These are phyloP conservation scores for Scophthalmus maximus DNA, from an alignment of 2,113 vertebrate species.

Conservation along the genomic window DNA sequence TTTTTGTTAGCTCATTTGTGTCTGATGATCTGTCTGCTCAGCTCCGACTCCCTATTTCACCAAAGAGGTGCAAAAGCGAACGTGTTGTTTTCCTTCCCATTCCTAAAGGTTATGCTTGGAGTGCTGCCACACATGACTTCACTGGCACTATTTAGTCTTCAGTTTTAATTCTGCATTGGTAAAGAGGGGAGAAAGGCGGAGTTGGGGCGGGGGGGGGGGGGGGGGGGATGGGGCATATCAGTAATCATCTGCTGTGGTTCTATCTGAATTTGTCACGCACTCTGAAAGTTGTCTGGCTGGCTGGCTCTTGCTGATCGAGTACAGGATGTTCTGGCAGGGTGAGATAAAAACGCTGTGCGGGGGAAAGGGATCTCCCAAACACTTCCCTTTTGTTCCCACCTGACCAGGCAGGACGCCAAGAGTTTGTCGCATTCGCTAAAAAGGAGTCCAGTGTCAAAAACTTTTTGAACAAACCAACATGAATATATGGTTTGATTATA, in stretches of 20 bases:
- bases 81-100: slow-evolving; percentile 22
- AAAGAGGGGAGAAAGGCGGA: not conserved
- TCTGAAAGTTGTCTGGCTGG: slow-evolving; percentile 39
- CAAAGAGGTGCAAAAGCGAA: slow-evolving; percentile 6
- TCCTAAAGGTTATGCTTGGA: slow-evolving; percentile 38
- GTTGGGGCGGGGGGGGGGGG: not conserved
- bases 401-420: slow-evolving; percentile 57
- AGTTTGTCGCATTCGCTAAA: slow-evolving; percentile 37
- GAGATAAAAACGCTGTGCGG: slow-evolving; percentile 67
- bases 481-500: too few species aligned
- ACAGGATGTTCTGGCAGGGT: slow-evolving; percentile 78
- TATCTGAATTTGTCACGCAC: slow-evolving; percentile 72
- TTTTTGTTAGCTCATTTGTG: not conserved
- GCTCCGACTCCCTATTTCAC: not conserved
- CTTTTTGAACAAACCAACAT: not conserved
- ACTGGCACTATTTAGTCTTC: slow-evolving; percentile 36
- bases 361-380: slow-evolving; percentile 66
- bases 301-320: slow-evolving; percentile 65
- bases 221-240: slow-evolving; percentile 42
- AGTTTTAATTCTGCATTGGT: slow-evolving; percentile 15
- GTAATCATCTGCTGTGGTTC: slow-evolving; percentile 58
- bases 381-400: slow-evolving; percentile 73
- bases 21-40: slow-evolving; percentile 23
- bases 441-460: not conserved
- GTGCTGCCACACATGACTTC: slow-evolving; percentile 40